A percentile compares a stretch with the other conserved stretches of the same genome.
These are phyloP conservation scores for Petrocephalus schoutedeni DNA, from an alignment of 2,797 vertebrate species.

Conservation along the genomic window DNA sequence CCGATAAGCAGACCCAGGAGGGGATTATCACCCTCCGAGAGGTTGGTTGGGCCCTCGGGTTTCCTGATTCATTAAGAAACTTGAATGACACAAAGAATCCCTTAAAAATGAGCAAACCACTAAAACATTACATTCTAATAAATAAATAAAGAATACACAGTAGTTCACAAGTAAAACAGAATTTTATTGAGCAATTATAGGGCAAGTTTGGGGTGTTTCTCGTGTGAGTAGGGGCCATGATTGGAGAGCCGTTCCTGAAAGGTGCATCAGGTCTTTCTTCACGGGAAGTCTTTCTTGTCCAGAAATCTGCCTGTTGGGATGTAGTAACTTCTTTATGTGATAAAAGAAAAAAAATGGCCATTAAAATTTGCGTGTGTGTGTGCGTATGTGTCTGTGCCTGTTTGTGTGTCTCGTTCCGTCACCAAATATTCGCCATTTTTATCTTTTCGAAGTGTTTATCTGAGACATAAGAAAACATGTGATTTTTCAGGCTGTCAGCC, in stretches of 20 bases:
- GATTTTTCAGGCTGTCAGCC: neutral
- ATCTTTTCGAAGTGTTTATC: neutral
- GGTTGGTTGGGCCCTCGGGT: conserved; percentile 54
- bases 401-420: neutral
- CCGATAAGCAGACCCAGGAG: conserved; percentile 74
- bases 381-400: neutral
- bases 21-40: conserved; percentile 80
- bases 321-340: neutral
- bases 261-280: neutral
- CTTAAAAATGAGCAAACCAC: neutral
- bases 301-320: neutral
- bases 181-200: neutral
- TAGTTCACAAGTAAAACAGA: neutral
- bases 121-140: neutral
- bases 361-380: neutral
- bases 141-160: neutral
- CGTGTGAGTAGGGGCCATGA: neutral
- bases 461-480: neutral
- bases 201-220: neutral
- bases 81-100: neutral
- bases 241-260: neutral
- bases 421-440: neutral
- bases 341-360: neutral
- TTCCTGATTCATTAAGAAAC: neutral
- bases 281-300: neutral